Evolutionary conservation across 2,797 vertebrate species (phyloP).

Genomic region (Telmatherina bonti): DNA sequence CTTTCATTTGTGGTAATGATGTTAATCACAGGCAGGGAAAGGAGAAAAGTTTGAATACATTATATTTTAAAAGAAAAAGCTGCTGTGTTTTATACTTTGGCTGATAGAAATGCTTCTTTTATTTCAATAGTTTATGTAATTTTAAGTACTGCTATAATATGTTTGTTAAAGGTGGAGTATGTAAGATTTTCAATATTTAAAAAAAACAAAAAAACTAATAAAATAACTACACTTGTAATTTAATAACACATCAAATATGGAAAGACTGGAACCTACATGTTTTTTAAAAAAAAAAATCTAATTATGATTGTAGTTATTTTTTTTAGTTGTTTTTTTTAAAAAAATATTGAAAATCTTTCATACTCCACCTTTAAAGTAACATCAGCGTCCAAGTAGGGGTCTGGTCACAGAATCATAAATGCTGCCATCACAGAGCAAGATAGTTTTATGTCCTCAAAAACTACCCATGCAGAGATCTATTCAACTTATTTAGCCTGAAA

Average conservation of each 20-base stretch:
- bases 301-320: too few relatives aligned
- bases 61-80: conserved; percentile 8
- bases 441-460: background rate
- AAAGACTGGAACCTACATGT: too few relatives aligned
- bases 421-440: conserved; percentile 1
- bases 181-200: too few relatives aligned
- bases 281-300: too few relatives aligned
- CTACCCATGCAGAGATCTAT: background rate
- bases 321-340: too few relatives aligned
- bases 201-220: too few relatives aligned
- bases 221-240: too few relatives aligned
- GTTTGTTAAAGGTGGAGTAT: too few relatives aligned
- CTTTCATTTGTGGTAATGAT: conserved; percentile 59
- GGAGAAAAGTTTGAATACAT: conserved; percentile 26
- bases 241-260: too few relatives aligned
- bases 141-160: background rate
- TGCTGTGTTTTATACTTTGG: background rate
- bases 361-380: too few relatives aligned
- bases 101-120: background rate
- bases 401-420: background rate
- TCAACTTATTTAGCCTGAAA: background rate
- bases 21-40: conserved; percentile 58
- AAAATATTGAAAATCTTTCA: too few relatives aligned
- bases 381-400: background rate
- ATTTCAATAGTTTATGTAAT: background rate